Conservation (phyloP, 1,140 invertebrate genomes). For the Paracyclopina nana region DNA sequence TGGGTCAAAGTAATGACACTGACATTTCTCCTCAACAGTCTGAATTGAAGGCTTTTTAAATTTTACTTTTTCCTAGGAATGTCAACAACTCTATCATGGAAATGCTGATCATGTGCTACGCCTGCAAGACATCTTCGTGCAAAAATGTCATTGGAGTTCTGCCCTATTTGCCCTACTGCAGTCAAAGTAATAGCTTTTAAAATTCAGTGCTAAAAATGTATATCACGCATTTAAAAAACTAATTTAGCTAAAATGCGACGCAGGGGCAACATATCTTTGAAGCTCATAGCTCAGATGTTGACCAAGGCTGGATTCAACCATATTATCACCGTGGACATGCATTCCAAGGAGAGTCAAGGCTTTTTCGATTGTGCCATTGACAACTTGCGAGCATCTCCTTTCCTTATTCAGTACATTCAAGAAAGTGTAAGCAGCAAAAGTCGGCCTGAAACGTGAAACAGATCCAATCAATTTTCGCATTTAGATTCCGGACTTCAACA, state of each 20-base stretch:
- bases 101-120: slow-evolving; percentile 93
- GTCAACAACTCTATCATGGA: slow-evolving; percentile 99
- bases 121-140: slow-evolving; percentile 93
- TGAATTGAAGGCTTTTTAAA: too few species aligned
- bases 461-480: not conserved
- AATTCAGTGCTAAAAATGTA: not conserved
- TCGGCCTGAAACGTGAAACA: too few species aligned
- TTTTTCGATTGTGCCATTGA: slow-evolving; percentile 98
- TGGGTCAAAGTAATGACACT: slow-evolving; percentile 81
- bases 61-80: slow-evolving; percentile 54
- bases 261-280: slow-evolving; percentile 38
- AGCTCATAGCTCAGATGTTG: slow-evolving; percentile 43
- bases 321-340: slow-evolving; percentile 95
- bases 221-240: too few species aligned
- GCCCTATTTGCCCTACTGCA: slow-evolving; percentile 96
- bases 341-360: slow-evolving; percentile 98
- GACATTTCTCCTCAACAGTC: too few species aligned
- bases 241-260: slow-evolving; percentile 35
- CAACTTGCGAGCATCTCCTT: slow-evolving; percentile 91
- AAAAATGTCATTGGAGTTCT: slow-evolving; percentile 88
- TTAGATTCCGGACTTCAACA: slow-evolving; percentile 94
- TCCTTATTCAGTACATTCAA: slow-evolving; percentile 92
- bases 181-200: too few species aligned
- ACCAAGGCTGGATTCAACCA: slow-evolving; percentile 83
- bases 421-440: slow-evolving; percentile 74